These are phyloP conservation scores for Frankliniella intonsa DNA, from an alignment of 2,888 invertebrate species.

Conservation along the genomic window DNA sequence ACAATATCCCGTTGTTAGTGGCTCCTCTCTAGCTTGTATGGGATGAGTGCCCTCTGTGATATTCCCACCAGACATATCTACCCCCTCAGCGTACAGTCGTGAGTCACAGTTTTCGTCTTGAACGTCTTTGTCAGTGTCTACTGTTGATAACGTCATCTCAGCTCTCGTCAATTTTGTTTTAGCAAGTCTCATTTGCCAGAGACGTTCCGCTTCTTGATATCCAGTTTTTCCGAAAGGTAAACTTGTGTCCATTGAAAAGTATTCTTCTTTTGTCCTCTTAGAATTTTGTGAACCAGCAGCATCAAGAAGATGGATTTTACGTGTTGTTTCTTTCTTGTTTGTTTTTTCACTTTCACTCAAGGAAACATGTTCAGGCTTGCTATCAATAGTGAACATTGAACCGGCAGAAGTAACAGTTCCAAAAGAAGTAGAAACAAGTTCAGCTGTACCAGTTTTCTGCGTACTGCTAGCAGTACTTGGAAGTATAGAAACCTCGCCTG, in stretches of 20 bases:
- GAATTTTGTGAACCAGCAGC: background rate
- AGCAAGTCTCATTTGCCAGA: constrained; percentile 3
- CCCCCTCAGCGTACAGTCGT: background rate
- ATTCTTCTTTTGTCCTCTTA: background rate
- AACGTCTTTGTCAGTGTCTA: background rate
- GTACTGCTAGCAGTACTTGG: background rate
- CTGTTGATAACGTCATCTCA: background rate
- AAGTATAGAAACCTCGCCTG: background rate
- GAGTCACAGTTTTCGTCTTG: background rate
- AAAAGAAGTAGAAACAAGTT: no score
- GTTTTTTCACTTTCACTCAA: background rate
- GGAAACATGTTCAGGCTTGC: no score
- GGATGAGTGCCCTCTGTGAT: no score
- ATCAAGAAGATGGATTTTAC: background rate
- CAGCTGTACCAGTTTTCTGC: background rate
- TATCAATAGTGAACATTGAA: no score
- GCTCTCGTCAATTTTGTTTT: background rate
- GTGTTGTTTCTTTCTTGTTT: background rate
- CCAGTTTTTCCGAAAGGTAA: constrained; percentile 35
- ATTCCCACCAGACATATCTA: background rate
- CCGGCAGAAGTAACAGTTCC: no score
- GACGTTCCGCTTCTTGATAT: constrained; percentile 36
- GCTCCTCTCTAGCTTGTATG: no score
- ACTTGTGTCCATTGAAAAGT: no score
- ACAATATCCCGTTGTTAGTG: no score